A percentile compares a stretch with the other conserved stretches of the same genome.
Evolutionary conservation across 2,888 invertebrate genomes (phyloP).

Genomic region (Nephrocerus scutellatus): DNA sequence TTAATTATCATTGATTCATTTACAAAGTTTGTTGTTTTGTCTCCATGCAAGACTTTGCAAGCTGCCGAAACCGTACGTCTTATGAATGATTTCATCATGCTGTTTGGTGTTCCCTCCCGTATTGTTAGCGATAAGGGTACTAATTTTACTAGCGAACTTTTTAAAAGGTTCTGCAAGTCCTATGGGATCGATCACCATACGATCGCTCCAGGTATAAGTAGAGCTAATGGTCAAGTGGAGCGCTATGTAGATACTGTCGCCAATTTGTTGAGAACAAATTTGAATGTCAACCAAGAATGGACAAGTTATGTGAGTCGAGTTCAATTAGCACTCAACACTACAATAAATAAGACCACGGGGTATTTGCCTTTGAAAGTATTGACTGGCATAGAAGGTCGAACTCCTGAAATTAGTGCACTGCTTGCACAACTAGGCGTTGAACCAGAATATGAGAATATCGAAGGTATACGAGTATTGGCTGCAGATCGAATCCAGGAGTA

Average conservation of each 20-base stretch:
- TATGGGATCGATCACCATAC: too few relatives aligned
- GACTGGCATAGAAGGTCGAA: too few relatives aligned
- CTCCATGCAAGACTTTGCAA: too few relatives aligned
- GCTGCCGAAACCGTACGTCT: not conserved
- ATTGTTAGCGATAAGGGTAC: slow-evolving; percentile 9
- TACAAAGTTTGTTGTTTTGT: too few relatives aligned
- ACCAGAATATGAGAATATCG: not conserved
- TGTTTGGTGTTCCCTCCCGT: slow-evolving; percentile 1
- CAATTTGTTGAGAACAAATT: slow-evolving; percentile 5
- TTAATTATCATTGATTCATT: too few relatives aligned
- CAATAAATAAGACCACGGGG: slow-evolving; percentile 7
- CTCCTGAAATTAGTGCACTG: too few relatives aligned
- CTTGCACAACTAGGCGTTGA: slow-evolving; percentile 1
- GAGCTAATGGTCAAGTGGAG: too few relatives aligned
- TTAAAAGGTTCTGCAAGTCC: slow-evolving; percentile 3
- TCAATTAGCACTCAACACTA: slow-evolving; percentile 8
- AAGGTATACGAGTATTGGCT: too few relatives aligned
- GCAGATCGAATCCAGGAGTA: not conserved
- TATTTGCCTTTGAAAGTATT: slow-evolving; percentile 6
- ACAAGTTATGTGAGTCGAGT: slow-evolving; percentile 7
- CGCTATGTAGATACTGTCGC: too few relatives aligned
- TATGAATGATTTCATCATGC: not conserved
- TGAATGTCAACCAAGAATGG: slow-evolving; percentile 3
- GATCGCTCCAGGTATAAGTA: too few relatives aligned
- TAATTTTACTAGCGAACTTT: slow-evolving; percentile 10